Conservation (phyloP, 2,888 invertebrate species). For the Tinea semifulvella region DNA sequence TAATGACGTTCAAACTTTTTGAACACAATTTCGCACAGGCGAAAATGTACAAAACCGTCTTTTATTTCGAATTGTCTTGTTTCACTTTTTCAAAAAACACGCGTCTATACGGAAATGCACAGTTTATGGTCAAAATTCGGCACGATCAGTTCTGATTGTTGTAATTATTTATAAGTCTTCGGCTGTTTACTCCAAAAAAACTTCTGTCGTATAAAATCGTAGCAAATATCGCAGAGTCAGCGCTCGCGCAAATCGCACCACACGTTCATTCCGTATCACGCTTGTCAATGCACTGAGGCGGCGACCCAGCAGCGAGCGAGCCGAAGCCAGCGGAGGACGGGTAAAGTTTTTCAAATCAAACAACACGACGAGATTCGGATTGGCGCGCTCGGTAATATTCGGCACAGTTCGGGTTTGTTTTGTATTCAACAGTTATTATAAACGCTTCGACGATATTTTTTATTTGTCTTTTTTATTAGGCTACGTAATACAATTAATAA, state of each 20-base stretch:
- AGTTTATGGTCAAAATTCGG: constrained; percentile 57
- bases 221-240: constrained; percentile 59
- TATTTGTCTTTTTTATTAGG: too few relatives aligned
- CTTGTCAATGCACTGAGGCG: constrained; percentile 58
- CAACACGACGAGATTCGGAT: constrained; percentile 46
- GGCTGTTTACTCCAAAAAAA: constrained; percentile 59
- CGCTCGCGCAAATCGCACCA: constrained; percentile 67
- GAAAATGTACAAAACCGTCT: constrained; percentile 68
- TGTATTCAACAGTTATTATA: too few relatives aligned
- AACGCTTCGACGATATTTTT: too few relatives aligned
- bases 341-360: constrained; percentile 58
- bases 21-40: constrained; percentile 66
- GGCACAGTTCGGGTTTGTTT: background rate
- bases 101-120: constrained; percentile 66
- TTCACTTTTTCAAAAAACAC: constrained; percentile 39
- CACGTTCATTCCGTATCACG: constrained; percentile 68
- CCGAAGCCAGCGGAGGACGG: constrained; percentile 18
- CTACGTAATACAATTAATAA: too few relatives aligned
- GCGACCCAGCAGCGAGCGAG: constrained; percentile 29
- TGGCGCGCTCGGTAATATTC: constrained; percentile 15
- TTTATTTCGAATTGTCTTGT: constrained; percentile 61
- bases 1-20: constrained; percentile 26
- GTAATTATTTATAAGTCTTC: constrained; percentile 40
- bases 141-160: constrained; percentile 50
- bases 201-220: constrained; percentile 56